A percentile compares a stretch with the other conserved stretches of the same genome.
Evolutionary conservation across 2,888 invertebrate species (phyloP).

Genomic region (Euzophera pinguis): DNA sequence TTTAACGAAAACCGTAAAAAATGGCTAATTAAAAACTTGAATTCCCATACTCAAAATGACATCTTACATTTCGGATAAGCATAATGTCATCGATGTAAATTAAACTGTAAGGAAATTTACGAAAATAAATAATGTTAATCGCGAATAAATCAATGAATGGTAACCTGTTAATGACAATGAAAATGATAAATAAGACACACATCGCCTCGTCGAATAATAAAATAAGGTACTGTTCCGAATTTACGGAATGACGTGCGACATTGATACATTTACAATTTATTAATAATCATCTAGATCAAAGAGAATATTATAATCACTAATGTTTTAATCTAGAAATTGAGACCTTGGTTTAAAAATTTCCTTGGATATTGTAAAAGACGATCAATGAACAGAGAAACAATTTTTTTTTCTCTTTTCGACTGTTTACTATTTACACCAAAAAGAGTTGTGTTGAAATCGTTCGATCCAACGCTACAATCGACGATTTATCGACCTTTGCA

Average conservation of each 20-base stretch:
- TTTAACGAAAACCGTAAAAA: neutral
- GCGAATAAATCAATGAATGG: neutral
- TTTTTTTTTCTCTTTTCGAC: too few relatives aligned
- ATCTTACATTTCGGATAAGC: neutral
- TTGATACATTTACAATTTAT: too few relatives aligned
- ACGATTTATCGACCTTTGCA: too few relatives aligned
- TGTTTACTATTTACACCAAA: too few relatives aligned
- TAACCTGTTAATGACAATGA: slow-evolving; percentile 1
- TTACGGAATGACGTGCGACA: neutral
- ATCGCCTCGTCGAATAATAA: neutral
- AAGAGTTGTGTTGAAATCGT: too few relatives aligned
- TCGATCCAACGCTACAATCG: too few relatives aligned
- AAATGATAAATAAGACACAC: neutral
- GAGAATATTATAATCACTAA: too few relatives aligned
- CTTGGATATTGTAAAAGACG: too few relatives aligned
- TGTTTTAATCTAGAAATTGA: too few relatives aligned
- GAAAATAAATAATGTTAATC: slow-evolving; percentile 2
- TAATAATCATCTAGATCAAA: too few relatives aligned
- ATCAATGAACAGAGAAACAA: too few relatives aligned
- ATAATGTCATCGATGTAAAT: neutral
- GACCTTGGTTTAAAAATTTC: too few relatives aligned
- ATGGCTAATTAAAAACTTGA: neutral
- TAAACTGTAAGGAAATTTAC: neutral
- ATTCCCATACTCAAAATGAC: neutral
- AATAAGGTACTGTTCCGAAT: neutral